Conservation (phyloP, 2,888 invertebrate genomes). For the Patella ulyssiponensis region DNA sequence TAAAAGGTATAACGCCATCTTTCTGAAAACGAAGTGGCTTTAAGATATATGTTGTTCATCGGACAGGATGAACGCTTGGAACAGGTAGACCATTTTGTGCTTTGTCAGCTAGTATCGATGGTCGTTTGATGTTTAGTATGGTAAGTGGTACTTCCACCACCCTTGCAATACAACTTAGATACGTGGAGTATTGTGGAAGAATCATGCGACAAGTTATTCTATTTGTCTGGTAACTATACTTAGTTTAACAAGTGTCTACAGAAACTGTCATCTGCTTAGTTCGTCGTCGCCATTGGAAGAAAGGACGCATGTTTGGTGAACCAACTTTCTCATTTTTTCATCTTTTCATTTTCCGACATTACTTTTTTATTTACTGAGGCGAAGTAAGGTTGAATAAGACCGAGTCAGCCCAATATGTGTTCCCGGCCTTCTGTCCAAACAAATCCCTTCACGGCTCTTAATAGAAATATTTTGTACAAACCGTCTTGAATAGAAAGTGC, state of each 20-base stretch:
- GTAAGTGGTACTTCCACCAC: not conserved
- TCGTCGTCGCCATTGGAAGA: not conserved
- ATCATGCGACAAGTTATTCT: not conserved
- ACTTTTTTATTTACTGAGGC: not conserved
- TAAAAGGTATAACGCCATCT: too few relatives aligned
- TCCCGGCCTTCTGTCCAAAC: conserved; percentile 1
- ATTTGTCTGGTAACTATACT: not conserved
- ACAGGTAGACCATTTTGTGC: too few relatives aligned
- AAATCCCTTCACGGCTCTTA: not conserved
- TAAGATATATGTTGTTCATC: too few relatives aligned
- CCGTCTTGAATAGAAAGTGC: not conserved
- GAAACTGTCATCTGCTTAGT: conserved; percentile 2
- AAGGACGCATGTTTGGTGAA: not conserved
- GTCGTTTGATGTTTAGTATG: conserved; percentile 11
- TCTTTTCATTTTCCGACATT: not conserved
- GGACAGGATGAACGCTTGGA: too few relatives aligned
- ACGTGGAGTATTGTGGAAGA: not conserved
- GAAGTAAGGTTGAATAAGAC: not conserved
- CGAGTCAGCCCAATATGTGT: not conserved
- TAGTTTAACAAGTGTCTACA: not conserved
- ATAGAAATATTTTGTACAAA: not conserved
- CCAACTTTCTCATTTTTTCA: not conserved
- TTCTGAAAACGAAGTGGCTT: too few relatives aligned
- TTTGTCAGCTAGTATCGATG: not conserved
- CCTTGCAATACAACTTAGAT: not conserved